phyloP scores from a whole-genome alignment of 2,888 invertebrate species.

The Euplagia quadripunctaria region DNA sequence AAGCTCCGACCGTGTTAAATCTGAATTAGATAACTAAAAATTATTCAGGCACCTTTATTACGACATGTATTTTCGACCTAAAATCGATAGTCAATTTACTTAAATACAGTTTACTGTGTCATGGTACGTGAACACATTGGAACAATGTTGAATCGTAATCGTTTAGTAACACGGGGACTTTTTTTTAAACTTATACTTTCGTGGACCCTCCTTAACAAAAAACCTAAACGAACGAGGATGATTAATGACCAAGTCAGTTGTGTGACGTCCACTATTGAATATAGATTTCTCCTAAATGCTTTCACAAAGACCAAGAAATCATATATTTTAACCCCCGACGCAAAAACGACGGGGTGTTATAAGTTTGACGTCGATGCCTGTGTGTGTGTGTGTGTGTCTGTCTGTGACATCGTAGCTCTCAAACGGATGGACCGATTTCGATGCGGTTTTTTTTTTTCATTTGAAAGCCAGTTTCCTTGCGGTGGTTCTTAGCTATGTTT shows the following conservation, averaged over 20 bases:
- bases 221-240: not conserved
- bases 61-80: slow-evolving; percentile 12
- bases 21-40: not conserved
- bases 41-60: not conserved
- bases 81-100: slow-evolving; percentile 22
- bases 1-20: not conserved
- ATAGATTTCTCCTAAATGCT: not conserved
- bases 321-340: no score
- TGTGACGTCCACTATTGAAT: not conserved
- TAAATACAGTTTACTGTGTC: slow-evolving; percentile 9
- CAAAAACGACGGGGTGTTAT: no score
- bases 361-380: no score
- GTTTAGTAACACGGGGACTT: not conserved
- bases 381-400: no score
- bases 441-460: no score
- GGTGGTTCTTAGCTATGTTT: no score
- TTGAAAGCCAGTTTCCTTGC: no score
- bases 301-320: not conserved
- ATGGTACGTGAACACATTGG: not conserved
- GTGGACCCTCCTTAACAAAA: not conserved
- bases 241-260: not conserved
- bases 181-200: not conserved
- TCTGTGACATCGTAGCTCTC: no score
- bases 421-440: no score
- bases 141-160: not conserved